phyloP scores from a whole-genome alignment of 2,888 invertebrate genomes.

The Sussaba pulchella region DNA sequence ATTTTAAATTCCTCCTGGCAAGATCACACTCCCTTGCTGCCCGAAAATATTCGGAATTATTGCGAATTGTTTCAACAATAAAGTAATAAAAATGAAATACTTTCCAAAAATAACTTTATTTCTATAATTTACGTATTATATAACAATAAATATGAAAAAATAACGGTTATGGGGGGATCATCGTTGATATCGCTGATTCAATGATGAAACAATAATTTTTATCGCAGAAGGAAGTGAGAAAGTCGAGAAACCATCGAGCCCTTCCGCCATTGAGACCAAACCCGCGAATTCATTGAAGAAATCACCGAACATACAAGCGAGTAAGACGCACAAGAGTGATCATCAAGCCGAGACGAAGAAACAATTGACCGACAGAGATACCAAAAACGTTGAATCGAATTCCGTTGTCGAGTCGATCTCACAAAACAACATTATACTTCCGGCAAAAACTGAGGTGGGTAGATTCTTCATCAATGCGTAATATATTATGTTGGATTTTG shows the following conservation, averaged over 20 bases:
- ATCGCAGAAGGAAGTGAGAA: conserved; percentile 63
- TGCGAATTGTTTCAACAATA: too few species aligned
- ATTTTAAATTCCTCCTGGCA: too few species aligned
- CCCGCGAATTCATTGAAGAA: conserved; percentile 78
- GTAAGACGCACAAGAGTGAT: conserved; percentile 79
- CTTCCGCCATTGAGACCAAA: conserved; percentile 79
- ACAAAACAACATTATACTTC: conserved; percentile 70
- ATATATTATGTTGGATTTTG: too few species aligned
- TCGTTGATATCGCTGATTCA: not conserved
- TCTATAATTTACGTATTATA: too few species aligned
- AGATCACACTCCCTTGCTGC: too few species aligned
- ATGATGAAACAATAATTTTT: not conserved
- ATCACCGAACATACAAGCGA: conserved; percentile 79
- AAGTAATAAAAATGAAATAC: too few species aligned
- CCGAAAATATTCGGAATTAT: too few species aligned
- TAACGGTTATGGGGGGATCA: too few species aligned
- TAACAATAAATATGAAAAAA: too few species aligned
- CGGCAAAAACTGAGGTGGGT: conserved; percentile 73
- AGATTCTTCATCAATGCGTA: not conserved
- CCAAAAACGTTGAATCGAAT: conserved; percentile 78
- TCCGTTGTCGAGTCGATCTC: conserved; percentile 78
- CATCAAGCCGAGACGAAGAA: conserved; percentile 78
- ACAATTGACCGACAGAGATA: conserved; percentile 70
- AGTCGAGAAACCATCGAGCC: conserved; percentile 67
- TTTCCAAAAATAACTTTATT: too few species aligned